phyloP scores from a whole-genome alignment of 2,113 vertebrate species.

The Abramis brama region DNA sequence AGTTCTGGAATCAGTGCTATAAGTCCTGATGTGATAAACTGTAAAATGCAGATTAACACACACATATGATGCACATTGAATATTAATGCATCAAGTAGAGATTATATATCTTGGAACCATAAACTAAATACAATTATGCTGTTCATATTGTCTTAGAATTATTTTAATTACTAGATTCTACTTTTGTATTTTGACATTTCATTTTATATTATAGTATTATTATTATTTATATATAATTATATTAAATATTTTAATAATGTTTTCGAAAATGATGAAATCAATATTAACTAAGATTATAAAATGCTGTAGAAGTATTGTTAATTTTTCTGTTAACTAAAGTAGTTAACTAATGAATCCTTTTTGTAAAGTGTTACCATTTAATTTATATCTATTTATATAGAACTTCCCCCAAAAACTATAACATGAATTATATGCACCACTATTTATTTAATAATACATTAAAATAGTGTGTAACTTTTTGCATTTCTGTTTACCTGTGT shows the following conservation, averaged over 20 bases:
- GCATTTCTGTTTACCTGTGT: background rate
- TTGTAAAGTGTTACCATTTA: too few relatives aligned
- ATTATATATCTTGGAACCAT: background rate
- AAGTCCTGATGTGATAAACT: background rate
- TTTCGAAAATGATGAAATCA: too few relatives aligned
- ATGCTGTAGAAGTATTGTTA: too few relatives aligned
- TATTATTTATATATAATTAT: too few relatives aligned
- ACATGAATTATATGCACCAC: background rate
- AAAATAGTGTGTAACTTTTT: background rate
- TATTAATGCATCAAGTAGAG: background rate
- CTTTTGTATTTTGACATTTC: background rate
- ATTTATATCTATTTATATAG: background rate
- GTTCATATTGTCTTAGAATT: background rate
- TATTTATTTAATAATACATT: background rate
- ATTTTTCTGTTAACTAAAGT: too few relatives aligned
- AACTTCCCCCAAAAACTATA: background rate
- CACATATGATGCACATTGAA: background rate
- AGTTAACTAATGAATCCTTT: too few relatives aligned
- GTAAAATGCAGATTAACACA: background rate
- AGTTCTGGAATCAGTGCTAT: background rate
- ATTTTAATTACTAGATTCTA: background rate
- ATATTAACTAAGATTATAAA: too few relatives aligned
- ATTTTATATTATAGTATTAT: background rate
- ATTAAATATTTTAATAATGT: too few relatives aligned
- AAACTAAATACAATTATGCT: background rate